Conservation (phyloP, 2,888 invertebrate genomes). For the Ophioninae sp. region DNA sequence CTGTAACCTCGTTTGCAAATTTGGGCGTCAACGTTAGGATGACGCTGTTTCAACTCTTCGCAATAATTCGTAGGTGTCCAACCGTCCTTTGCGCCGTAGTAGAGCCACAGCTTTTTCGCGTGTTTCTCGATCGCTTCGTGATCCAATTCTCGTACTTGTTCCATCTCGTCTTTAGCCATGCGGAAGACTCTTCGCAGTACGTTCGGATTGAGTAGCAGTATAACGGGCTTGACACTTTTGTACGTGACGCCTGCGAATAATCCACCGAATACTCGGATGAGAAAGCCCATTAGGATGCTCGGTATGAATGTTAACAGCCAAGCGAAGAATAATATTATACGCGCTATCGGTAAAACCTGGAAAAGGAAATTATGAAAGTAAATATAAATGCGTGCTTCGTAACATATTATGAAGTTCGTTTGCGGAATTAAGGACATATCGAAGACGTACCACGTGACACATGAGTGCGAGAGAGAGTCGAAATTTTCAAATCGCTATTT, state of each 20-base stretch:
- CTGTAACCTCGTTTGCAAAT: conserved; percentile 84
- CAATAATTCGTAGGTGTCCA: conserved; percentile 92
- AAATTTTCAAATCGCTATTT: too few species aligned
- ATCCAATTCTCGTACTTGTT: conserved; percentile 87
- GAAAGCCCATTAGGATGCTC: conserved; percentile 80
- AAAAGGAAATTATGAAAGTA: conserved; percentile 55
- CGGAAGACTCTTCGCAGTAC: conserved; percentile 86
- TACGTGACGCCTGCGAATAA: conserved; percentile 82
- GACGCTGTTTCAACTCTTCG: conserved; percentile 84
- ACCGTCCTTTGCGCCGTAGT: conserved; percentile 90
- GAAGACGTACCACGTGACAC: too few species aligned
- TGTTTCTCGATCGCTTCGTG: conserved; percentile 83
- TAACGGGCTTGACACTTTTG: conserved; percentile 82
- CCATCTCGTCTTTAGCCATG: conserved; percentile 91
- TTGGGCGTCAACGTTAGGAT: conserved; percentile 85
- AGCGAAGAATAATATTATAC: conserved; percentile 81
- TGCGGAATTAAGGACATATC: too few species aligned
- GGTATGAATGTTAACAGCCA: conserved; percentile 84
- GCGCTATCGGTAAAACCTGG: conserved; percentile 81
- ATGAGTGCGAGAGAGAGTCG: too few species aligned
- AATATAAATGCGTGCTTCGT: too few species aligned
- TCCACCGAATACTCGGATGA: conserved; percentile 84
- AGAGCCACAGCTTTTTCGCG: conserved; percentile 87
- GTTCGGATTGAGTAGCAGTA: conserved; percentile 84
- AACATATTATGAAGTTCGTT: too few species aligned